Percentiles rank a stretch among this genome's conserved stretches.
Evolutionary conservation across 92 coral and sea anemone genomes (phyloP).

Genomic region (Epizoanthus stellaris): DNA sequence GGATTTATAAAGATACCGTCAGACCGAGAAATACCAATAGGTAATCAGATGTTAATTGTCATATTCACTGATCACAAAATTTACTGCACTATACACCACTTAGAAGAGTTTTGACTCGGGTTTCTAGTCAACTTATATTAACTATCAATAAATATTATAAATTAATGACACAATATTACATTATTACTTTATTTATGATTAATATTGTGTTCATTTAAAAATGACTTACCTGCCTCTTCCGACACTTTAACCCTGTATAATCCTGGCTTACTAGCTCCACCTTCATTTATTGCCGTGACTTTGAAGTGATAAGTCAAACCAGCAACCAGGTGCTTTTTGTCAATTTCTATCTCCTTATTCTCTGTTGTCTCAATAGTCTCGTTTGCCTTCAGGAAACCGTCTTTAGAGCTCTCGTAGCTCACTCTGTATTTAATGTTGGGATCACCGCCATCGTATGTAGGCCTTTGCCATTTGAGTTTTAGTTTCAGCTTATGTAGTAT

Average conservation of each 20-base stretch:
- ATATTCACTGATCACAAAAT: too few species aligned
- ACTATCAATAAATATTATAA: too few species aligned
- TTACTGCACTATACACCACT: too few species aligned
- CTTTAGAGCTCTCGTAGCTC: not conserved
- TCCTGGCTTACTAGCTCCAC: slow-evolving; percentile 22
- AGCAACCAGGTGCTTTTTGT: not conserved
- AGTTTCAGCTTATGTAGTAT: not conserved
- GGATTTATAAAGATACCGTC: too few species aligned
- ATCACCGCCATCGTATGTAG: slow-evolving; percentile 29
- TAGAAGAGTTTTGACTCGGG: too few species aligned
- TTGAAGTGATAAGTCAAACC: slow-evolving; percentile 16
- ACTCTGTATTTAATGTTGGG: slow-evolving; percentile 14
- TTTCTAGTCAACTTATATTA: too few species aligned
- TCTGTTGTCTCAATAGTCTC: slow-evolving; percentile 13
- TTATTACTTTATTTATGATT: too few species aligned
- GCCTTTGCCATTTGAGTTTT: slow-evolving; percentile 10
- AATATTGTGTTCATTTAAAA: too few species aligned
- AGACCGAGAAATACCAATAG: too few species aligned
- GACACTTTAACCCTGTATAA: not conserved
- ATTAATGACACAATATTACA: too few species aligned
- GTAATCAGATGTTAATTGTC: too few species aligned
- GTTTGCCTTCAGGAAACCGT: slow-evolving; percentile 1
- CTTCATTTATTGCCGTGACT: slow-evolving; percentile 30
- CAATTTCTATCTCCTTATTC: slow-evolving; percentile 10
- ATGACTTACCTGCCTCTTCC: slow-evolving; percentile 7